These are phyloP conservation scores for Graptemys geographica DNA, from an alignment of 2,797 vertebrate species.

Conservation along the genomic window DNA sequence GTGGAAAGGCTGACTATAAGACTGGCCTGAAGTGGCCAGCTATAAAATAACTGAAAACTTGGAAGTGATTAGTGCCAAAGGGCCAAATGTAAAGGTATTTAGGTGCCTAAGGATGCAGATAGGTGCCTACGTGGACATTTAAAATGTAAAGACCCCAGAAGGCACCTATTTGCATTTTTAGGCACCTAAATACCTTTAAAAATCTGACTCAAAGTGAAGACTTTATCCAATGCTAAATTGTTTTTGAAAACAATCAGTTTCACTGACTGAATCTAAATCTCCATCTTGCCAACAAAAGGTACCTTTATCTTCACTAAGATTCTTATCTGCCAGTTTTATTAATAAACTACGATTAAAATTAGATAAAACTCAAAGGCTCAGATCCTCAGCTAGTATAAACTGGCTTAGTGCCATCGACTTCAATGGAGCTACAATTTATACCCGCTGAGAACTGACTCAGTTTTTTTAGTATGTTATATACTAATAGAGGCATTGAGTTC, in stretches of 20 bases:
- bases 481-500: neutral
- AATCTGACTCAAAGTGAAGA: neutral
- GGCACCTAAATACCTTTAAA: neutral
- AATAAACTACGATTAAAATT: neutral
- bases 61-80: rapidly evolving
- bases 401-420: neutral
- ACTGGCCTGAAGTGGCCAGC: neutral
- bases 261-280: neutral
- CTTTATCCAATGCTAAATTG: neutral
- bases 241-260: neutral
- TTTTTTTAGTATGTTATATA: neutral
- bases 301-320: neutral
- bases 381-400: neutral
- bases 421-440: slow-evolving; percentile 18
- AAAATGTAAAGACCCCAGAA: neutral
- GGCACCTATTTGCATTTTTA: neutral
- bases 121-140: neutral
- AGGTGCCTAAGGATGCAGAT: neutral
- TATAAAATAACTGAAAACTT: neutral
- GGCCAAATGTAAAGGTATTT: neutral
- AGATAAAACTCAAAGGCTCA: neutral
- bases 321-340: neutral
- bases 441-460: neutral
- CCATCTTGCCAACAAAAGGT: neutral
- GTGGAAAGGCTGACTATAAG: neutral